Evolutionary conservation across 2,888 invertebrate genomes (phyloP), one percentile per base, ranked within the genome.

Genomic region (Octonoba sinensis): DNA sequence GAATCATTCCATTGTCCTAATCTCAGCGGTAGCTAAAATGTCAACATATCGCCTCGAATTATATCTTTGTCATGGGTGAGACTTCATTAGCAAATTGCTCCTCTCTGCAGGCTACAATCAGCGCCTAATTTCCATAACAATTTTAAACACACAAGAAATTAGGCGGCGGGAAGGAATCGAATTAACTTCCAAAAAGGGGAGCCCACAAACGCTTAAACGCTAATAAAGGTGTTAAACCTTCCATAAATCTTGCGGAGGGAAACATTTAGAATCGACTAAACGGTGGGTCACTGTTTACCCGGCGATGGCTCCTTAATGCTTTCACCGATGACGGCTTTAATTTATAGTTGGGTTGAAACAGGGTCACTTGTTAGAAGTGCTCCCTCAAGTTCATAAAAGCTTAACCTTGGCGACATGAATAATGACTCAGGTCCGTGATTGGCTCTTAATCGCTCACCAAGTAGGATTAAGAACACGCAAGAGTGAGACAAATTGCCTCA

Each of bases 361-460:
- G 54, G 74, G 70, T 81, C 81, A 75, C 67, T 81, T 62, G 73
- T 74, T 66, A 73, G 69, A 81, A 69, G 81, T 81, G 81, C 62
- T 81, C 60, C 47, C 65, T 24, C 51, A 20, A 79, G 73, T 75
- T 81, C 70, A 81, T 81, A 81, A 74, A 74, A 64, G 70, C n/a
- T 57, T 62, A 74, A 64, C 81, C 69, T 73, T 54, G 69, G 64
- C 70, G 67, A 49, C 24, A 74, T 81, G 81, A 81, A 74, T 81
- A 81, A 81, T 81, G 81, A 75, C 74, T 70, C 16, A n/a, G 49
- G 44, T 3, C 66, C 65, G 60, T 75, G 69, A 81, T 81, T 81
- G 74, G 74, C 74, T 75, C 74, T 70, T 81, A 81, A 81, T 81
- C 81, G 81, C 74, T 75, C 74, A 73, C 72, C 79, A 79, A 79